A percentile compares a stretch with the other conserved stretches of the same genome.
These are phyloP conservation scores for Drosophila grimshawi DNA, from an alignment of 1,140 invertebrate species.

Conservation along the genomic window DNA sequence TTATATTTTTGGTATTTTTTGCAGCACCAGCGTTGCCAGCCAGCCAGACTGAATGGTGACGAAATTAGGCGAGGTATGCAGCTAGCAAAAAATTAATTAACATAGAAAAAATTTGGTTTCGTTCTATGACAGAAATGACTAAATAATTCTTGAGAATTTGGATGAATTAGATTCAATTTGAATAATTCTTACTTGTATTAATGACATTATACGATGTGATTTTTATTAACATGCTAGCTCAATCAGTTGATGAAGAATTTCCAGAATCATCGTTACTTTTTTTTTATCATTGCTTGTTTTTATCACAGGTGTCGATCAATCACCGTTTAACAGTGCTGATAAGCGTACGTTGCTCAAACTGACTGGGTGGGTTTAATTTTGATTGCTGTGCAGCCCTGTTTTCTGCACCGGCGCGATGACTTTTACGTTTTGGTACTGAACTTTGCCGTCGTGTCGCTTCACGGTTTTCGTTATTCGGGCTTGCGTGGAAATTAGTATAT, in stretches of 20 bases:
- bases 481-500: conserved; percentile 19
- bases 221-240: too few species aligned
- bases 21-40: not conserved
- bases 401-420: conserved; percentile 64
- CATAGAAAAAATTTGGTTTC: too few species aligned
- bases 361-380: conserved; percentile 22
- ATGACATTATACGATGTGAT: too few species aligned
- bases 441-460: conserved; percentile 80
- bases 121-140: too few species aligned
- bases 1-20: conserved; percentile 3
- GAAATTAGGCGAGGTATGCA: not conserved
- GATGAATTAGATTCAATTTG: too few species aligned
- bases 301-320: not conserved
- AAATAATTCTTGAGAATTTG: too few species aligned
- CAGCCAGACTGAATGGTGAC: not conserved
- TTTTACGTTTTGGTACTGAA: conserved; percentile 65
- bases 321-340: not conserved
- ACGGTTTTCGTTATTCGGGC: conserved; percentile 24
- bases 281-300: not conserved
- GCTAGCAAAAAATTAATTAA: too few species aligned
- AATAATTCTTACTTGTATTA: too few species aligned
- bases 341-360: conserved; percentile 14
- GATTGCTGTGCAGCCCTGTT: conserved; percentile 47
- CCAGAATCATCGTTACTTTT: too few species aligned
- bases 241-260: too few species aligned